phyloP scores from a whole-genome alignment of 2,113 vertebrate genomes.

The Tupaia tana region DNA sequence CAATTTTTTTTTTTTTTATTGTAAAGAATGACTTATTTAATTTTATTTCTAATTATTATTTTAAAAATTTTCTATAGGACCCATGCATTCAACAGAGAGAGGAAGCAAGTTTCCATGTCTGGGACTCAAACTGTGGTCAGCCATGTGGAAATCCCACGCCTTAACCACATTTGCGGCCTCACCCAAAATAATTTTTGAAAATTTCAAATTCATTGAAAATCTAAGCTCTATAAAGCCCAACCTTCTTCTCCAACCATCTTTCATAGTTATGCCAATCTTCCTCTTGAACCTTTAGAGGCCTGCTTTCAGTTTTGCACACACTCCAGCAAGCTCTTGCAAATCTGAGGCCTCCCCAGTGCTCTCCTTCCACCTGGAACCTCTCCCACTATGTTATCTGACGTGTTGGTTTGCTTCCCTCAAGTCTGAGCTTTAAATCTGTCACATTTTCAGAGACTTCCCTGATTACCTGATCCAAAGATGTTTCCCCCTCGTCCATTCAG shows the following conservation, averaged over 20 bases:
- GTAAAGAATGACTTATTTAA: too few relatives aligned
- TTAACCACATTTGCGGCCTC: too few relatives aligned
- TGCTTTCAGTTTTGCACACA: neutral
- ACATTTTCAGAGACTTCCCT: neutral
- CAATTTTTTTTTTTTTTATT: too few relatives aligned
- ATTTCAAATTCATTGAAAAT: constrained; percentile 8
- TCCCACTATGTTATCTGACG: neutral
- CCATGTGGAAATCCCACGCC: too few relatives aligned
- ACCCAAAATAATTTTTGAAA: neutral
- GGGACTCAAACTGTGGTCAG: too few relatives aligned
- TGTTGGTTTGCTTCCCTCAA: neutral
- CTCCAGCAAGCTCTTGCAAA: too few relatives aligned
- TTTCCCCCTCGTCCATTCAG: neutral
- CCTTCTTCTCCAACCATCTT: neutral
- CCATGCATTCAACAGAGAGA: too few relatives aligned
- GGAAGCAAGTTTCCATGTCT: too few relatives aligned
- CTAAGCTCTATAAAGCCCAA: neutral
- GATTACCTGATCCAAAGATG: neutral
- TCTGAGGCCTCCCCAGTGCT: neutral
- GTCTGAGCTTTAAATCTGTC: neutral
- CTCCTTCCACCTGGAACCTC: neutral
- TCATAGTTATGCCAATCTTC: neutral
- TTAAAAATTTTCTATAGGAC: too few relatives aligned
- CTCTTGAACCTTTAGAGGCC: neutral
- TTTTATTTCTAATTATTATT: too few relatives aligned